phyloP scores from a whole-genome alignment of 2,888 invertebrate genomes.

The Onthophagus sagittarius region DNA sequence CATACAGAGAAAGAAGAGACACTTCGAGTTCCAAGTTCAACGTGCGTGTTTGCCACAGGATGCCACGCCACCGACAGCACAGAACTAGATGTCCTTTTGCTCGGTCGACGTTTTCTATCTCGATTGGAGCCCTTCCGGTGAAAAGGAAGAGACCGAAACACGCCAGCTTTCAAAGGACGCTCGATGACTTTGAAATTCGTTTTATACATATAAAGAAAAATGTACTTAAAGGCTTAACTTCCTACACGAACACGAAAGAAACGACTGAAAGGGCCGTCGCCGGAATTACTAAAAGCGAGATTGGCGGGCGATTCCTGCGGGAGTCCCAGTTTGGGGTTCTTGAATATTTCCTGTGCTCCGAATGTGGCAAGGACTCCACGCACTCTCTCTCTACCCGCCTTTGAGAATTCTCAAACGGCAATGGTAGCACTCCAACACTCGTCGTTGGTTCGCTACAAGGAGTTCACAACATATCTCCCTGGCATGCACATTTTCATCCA shows the following conservation, averaged over 20 bases:
- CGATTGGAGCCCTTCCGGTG: not conserved
- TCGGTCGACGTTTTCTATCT: not conserved
- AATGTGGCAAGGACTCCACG: slow-evolving; percentile 13
- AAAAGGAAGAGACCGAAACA: not conserved
- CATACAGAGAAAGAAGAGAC: not conserved
- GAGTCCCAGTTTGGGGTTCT: slow-evolving; percentile 26
- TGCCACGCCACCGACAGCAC: too few species aligned
- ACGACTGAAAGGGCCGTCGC: slow-evolving; percentile 32
- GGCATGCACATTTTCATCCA: slow-evolving; percentile 13
- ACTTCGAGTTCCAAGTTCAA: not conserved
- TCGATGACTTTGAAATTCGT: slow-evolving; percentile 13
- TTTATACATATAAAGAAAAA: slow-evolving; percentile 22
- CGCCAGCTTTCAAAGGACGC: slow-evolving; percentile 7
- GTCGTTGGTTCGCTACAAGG: not conserved
- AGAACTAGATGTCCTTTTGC: not conserved
- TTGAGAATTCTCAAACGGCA: slow-evolving; percentile 21
- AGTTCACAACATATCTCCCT: slow-evolving; percentile 8
- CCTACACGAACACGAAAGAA: slow-evolving; percentile 23
- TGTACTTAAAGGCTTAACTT: slow-evolving; percentile 22
- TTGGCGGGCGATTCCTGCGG: slow-evolving; percentile 34
- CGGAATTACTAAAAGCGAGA: slow-evolving; percentile 36
- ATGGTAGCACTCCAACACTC: slow-evolving; percentile 2
- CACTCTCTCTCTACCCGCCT: slow-evolving; percentile 2
- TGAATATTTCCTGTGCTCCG: slow-evolving; percentile 19
- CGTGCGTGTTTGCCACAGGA: not conserved